Conservation (phyloP, 30 jellyfish, hydroid and myxozoan genomes). For the Chrysaora quinquecirrha region DNA sequence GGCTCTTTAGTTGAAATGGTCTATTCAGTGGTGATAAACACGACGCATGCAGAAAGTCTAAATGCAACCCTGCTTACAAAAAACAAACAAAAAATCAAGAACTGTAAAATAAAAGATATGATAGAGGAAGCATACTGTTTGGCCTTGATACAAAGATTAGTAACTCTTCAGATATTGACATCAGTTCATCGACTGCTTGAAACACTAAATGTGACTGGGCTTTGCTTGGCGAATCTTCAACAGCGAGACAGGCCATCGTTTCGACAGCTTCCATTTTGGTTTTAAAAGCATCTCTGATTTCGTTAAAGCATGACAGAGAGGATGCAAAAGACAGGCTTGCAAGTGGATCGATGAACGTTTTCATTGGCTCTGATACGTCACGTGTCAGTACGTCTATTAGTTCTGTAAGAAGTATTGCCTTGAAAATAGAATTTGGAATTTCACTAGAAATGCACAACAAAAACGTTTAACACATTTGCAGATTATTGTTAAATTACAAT, state of each 20-base stretch:
- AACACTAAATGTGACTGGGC: conserved; percentile 52
- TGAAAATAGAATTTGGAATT: not conserved
- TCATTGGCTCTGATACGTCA: conserved; percentile 54
- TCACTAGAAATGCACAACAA: not conserved
- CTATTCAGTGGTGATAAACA: too few species aligned
- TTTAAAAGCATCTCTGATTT: conserved; percentile 37
- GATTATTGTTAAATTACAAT: not conserved
- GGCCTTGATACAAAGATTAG: conserved; percentile 1
- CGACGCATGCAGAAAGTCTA: too few species aligned
- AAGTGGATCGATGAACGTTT: conserved; percentile 43
- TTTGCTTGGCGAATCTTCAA: conserved; percentile 37
- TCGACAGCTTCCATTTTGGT: conserved; percentile 53
- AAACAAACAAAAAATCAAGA: too few species aligned
- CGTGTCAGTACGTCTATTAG: conserved; percentile 49
- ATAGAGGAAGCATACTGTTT: not conserved
- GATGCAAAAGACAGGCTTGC: conserved; percentile 69
- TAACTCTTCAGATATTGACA: conserved; percentile 20
- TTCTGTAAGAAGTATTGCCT: conserved; percentile 3
- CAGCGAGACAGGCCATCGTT: conserved; percentile 67
- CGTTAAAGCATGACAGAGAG: conserved; percentile 17
- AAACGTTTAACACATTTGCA: not conserved
- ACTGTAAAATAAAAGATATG: too few species aligned
- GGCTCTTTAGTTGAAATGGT: too few species aligned
- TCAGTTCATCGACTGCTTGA: conserved; percentile 49
- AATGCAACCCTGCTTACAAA: too few species aligned